These are phyloP conservation scores for Phaenicophaeus curvirostris DNA, from an alignment of 2,797 vertebrate genomes.

Conservation along the genomic window DNA sequence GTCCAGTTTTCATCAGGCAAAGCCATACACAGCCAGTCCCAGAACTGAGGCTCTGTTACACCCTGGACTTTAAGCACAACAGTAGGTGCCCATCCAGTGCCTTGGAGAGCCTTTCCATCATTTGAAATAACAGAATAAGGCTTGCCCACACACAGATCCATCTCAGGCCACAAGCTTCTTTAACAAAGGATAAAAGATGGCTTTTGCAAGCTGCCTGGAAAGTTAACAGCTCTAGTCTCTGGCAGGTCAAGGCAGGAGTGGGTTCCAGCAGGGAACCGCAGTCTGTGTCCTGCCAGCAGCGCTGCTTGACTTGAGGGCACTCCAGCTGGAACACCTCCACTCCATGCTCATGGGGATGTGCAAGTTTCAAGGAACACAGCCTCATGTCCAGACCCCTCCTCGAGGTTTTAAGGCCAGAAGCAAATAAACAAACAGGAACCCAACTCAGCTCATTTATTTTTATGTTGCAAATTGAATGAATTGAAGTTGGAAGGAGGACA, in stretches of 20 bases:
- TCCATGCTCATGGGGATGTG: background rate
- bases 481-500: background rate
- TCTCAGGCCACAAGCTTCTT: conserved; percentile 14
- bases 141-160: conserved; percentile 41
- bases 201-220: conserved; percentile 57
- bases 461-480: background rate
- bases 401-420: background rate
- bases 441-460: background rate
- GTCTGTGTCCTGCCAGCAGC: conserved; percentile 7
- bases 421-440: conserved; percentile 28
- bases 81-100: background rate
- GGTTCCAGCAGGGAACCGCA: conserved; percentile 48
- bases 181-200: conserved; percentile 51
- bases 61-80: background rate
- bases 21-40: background rate
- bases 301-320: background rate
- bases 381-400: conserved; percentile 7
- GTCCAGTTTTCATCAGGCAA: background rate
- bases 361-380: conserved; percentile 39
- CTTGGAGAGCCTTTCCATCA: background rate
- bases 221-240: conserved; percentile 24
- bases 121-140: background rate
- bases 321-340: conserved; percentile 54
- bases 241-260: background rate
- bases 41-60: background rate